Base-by-base conservation (phyloP, 92 coral and sea anemone genomes). In the Paragorgia papillata region DNA sequence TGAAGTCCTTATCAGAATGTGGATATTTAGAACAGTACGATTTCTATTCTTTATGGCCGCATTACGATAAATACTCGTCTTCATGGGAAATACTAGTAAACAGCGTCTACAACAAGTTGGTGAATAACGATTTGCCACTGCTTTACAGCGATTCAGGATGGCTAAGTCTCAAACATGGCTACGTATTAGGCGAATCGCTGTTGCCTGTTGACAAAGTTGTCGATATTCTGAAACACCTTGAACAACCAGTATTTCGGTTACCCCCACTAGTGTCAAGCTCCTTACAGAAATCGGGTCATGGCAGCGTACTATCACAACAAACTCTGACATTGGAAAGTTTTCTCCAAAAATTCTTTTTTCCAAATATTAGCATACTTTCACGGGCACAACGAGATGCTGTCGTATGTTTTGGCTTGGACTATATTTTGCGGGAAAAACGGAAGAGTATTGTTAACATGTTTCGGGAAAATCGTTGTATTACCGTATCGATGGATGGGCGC, bases 261-360 rank as follows among this genome's bases (percentile, higher is more conserved):
- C 97, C 97, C 18, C n/a, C 30, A 8, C 80, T 82, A 28, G 90
- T 89, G 33, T 87, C 70, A 10, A 55, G 76, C 35, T 88, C 92
- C 15, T 85, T 91, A 53, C 3, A 57, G 21, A 46, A 67, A 43
- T 92, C 92, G 50, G 86, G 80, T 0, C 76, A 80, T 15, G 37
- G 53, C 1, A 64, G 65, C 2, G 28, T 53, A 4, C 81, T 91
- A n/a, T 35, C 79, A 41, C 48, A 77, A 50, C 91, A 57, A 40
- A 91, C 92, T 13, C 66, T 91, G 84, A 75, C 92, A 9, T 84
- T 76, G 57, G 76, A 80, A 44, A 84, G 59, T 65, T 91, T 91
- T 66, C 87, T 91, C 20, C 25, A 56, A 25, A 76, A 83, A 0
- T 69, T 88, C 25, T 88, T 91, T 44, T 91, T 91, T 41, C 90